These are phyloP conservation scores for Fabriciana adippe DNA, from an alignment of 2,888 invertebrate species.

Conservation along the genomic window DNA sequence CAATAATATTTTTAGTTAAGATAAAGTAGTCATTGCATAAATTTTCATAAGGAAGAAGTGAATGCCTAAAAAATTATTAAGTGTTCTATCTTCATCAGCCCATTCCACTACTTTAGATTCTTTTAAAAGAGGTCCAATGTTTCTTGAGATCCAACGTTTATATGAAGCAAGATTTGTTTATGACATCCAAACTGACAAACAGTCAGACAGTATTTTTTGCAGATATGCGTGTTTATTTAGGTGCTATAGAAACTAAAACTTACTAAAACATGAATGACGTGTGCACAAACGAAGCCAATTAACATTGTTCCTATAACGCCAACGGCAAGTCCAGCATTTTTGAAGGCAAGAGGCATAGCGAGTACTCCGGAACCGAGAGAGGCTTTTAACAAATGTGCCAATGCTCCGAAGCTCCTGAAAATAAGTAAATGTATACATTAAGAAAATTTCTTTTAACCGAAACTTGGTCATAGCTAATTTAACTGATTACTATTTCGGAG, in stretches of 20 bases:
- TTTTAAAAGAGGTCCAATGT: no score
- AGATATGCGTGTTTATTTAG: no score
- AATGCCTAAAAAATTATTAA: no score
- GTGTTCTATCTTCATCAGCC: no score
- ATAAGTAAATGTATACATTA: background rate
- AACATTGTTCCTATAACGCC: conserved; percentile 89
- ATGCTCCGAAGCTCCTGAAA: conserved; percentile 89
- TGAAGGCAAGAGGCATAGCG: conserved; percentile 94
- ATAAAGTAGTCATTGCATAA: no score
- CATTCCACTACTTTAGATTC: no score
- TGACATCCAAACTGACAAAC: no score
- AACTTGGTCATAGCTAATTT: background rate
- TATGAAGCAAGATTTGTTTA: no score
- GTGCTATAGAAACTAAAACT: conserved; percentile 55
- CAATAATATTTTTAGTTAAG: no score
- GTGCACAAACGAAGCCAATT: conserved; percentile 93
- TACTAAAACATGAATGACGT: conserved; percentile 96
- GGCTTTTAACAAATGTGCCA: conserved; percentile 96
- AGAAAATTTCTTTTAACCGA: background rate
- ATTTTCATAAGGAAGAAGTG: no score
- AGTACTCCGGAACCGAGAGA: conserved; percentile 96
- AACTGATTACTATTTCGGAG: background rate
- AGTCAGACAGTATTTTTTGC: no score
- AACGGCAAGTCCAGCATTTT: conserved; percentile 91
- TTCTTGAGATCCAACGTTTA: no score